Evolutionary conservation across 2,888 invertebrate species (phyloP).

Genomic region (Andrena fulva): DNA sequence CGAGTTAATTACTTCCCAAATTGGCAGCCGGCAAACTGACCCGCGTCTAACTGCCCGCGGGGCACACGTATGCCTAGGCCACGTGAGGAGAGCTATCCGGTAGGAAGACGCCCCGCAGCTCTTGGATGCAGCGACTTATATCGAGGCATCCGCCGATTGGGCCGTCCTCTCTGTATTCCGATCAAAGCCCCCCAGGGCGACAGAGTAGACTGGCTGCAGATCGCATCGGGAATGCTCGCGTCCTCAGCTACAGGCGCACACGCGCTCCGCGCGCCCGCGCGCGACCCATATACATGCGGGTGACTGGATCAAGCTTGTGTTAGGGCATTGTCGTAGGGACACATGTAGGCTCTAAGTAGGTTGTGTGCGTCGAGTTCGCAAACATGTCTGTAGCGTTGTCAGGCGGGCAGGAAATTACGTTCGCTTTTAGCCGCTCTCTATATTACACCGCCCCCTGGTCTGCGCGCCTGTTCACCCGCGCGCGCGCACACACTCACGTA

Average conservation of each 20-base stretch:
- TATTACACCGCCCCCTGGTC: conserved; percentile 79
- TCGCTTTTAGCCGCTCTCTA: conserved; percentile 84
- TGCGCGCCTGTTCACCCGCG: conserved; percentile 53
- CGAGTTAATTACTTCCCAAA: conserved; percentile 37
- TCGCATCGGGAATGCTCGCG: conserved; percentile 60
- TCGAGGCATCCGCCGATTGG: conserved; percentile 54
- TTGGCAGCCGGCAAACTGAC: conserved; percentile 31
- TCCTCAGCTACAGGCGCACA: conserved; percentile 13
- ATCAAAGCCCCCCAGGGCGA: conserved; percentile 78
- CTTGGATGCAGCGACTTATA: conserved; percentile 48
- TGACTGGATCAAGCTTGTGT: conserved; percentile 70
- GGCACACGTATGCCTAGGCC: neutral
- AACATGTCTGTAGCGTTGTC: conserved; percentile 83
- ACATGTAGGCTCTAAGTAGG: conserved; percentile 81
- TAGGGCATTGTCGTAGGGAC: conserved; percentile 78
- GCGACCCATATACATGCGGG: conserved; percentile 60
- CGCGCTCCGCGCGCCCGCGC: conserved; percentile 14
- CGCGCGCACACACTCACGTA: neutral
- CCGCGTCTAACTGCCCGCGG: conserved; percentile 1
- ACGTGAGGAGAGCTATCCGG: neutral
- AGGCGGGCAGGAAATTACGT: conserved; percentile 85
- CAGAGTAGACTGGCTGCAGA: conserved; percentile 68
- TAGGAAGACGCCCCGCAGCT: conserved; percentile 27
- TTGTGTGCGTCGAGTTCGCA: conserved; percentile 82
- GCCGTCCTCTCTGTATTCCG: conserved; percentile 71